Evolutionary conservation across 2,888 invertebrate species (phyloP), one percentile per base, ranked within the genome.

Genomic region (Cordilura impudica): DNA sequence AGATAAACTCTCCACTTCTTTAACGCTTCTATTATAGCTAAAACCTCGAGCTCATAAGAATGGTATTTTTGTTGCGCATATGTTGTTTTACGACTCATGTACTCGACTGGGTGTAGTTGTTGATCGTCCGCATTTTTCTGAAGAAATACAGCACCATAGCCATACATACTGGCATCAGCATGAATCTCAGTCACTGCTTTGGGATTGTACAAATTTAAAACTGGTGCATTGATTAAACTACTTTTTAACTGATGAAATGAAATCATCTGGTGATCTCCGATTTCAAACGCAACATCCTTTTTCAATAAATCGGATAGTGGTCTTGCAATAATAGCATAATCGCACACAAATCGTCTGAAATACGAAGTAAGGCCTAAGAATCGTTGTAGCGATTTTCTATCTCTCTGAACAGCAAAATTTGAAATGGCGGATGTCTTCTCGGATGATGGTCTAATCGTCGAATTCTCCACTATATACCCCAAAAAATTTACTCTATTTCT

Each of bases 251-350:
- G 49, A 21, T 51, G 3, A 21, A 19, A 21, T 8, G 49, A 4
- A 8, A 51, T 21, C 12, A 21, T 10, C 4, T 21, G 16, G 2
- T 16, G 2, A 47, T 47, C 47, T 2, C 16, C 14, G 4, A 47
- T 16, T 16, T 16, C 47, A 47, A 47, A 47, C 8, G 47, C 7
- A 47, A 16, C 7, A 47, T 47, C 16, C 7, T 47, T 47, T 16
- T 16, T n/a, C 18, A 47, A 16, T 18, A 47, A 18, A 16, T 47
- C 47, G 4, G 85, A 84, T 51, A 88, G 69, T 7, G 86, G 87
- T 70, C 83, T 85, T 2, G 88, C 87, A 14, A 87, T 7, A 3
- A n/a, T 16, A 4, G 18, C 16, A 18, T 47, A n/a, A 7, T 47
- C 16, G 5, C n/a, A 7, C 16, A 47, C 3, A 16, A 47, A 47